Conservation (phyloP, 2,888 invertebrate genomes). For the Linnaemya vulpina region DNA sequence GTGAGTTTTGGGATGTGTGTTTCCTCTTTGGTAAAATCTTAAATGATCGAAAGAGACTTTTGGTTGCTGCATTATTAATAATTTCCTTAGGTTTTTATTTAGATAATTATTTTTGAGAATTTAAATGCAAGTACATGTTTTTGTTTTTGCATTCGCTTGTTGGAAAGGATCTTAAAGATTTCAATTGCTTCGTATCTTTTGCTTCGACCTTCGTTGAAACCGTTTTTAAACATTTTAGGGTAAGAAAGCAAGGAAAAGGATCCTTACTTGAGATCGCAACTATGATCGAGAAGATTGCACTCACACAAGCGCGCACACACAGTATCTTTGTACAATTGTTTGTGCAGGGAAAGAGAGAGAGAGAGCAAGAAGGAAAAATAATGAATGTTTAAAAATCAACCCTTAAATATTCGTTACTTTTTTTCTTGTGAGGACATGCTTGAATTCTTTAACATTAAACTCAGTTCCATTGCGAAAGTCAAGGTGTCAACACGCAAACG, state of each 20-base stretch:
- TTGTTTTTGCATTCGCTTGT: constrained; percentile 55
- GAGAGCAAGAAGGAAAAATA: not conserved
- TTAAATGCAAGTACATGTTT: constrained; percentile 6
- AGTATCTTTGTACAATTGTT: not conserved
- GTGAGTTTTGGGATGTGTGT: not conserved
- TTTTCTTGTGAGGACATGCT: constrained; percentile 55
- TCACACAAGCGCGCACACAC: not conserved
- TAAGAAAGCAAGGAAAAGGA: constrained; percentile 50
- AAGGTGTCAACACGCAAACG: constrained; percentile 75
- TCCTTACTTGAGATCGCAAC: constrained; percentile 43
- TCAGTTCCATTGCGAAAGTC: constrained; percentile 79
- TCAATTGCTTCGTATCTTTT: constrained; percentile 52
- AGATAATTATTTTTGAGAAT: constrained; percentile 3
- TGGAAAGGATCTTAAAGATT: constrained; percentile 51
- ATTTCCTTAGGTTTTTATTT: constrained; percentile 15
- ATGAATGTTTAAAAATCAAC: constrained; percentile 48
- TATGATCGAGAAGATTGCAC: constrained; percentile 21
- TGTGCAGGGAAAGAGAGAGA: too few species aligned
- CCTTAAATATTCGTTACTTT: constrained; percentile 52
- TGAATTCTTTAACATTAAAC: constrained; percentile 67
- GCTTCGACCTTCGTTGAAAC: constrained; percentile 51
- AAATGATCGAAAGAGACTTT: constrained; percentile 22
- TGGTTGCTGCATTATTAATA: constrained; percentile 42
- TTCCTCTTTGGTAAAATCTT: constrained; percentile 34
- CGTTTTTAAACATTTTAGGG: constrained; percentile 53